Evolutionary conservation across 2,113 vertebrate species (phyloP).

Genomic region (Tretioscincus oriximinensis): DNA sequence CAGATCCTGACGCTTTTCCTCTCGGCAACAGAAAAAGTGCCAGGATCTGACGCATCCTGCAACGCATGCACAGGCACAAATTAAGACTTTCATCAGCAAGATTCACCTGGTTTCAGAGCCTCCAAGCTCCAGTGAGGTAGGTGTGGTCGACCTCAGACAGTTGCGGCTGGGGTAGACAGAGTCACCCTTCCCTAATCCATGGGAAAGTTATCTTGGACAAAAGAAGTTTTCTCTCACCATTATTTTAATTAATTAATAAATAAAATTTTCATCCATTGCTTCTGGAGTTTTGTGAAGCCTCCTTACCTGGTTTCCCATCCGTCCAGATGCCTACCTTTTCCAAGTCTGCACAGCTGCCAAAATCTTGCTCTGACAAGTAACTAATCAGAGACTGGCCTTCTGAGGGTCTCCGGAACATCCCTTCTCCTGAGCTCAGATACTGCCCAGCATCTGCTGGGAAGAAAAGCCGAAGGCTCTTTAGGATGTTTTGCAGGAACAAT

Average conservation of each 20-base stretch:
- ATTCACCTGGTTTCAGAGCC: too few species aligned
- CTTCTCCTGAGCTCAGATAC: conserved; percentile 77
- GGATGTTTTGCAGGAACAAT: neutral
- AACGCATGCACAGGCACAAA: too few species aligned
- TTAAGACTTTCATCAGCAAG: too few species aligned
- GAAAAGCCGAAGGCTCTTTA: neutral
- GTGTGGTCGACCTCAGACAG: too few species aligned
- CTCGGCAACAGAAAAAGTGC: too few species aligned
- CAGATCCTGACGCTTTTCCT: too few species aligned
- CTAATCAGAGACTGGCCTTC: conserved; percentile 98
- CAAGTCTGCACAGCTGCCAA: conserved; percentile 96
- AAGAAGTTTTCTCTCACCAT: neutral
- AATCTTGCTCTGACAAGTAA: conserved; percentile 98
- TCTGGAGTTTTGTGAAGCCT: neutral
- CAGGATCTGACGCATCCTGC: too few species aligned
- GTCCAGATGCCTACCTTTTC: conserved; percentile 83
- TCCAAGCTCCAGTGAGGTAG: too few species aligned
- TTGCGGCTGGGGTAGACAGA: too few species aligned
- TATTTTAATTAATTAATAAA: neutral
- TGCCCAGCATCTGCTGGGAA: conserved; percentile 77
- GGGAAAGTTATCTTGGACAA: neutral
- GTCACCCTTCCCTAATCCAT: neutral
- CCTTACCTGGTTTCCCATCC: neutral
- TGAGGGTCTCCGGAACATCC: conserved; percentile 92
- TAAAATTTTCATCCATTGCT: neutral